phyloP scores from a whole-genome alignment of 2,113 vertebrate species.

The human (Homo sapiens) region GRCh38 chr2:22206501-22207000 shows the following conservation, averaged over 20 bases:
- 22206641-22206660: neutral
- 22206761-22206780: neutral
- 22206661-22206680: neutral
- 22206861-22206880: neutral
- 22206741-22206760: neutral
- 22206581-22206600: neutral
- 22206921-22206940: neutral
- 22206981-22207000: neutral
- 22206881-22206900: neutral
- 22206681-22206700: too few species aligned
- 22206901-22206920: neutral
- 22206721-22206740: neutral
- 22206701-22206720: neutral
- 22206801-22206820: neutral
- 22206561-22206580: neutral
- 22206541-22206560: neutral
- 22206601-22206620: neutral
- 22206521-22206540: too few species aligned
- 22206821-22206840: neutral
- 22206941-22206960: fast-evolving
- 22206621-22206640: neutral
- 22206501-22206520: neutral
- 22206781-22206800: neutral
- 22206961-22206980: neutral
- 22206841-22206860: neutral